Percentiles rank a stretch among this genome's conserved stretches.
Conservation (phyloP, 2,888 invertebrate genomes). For the Chrysopilus asiliformis region DNA sequence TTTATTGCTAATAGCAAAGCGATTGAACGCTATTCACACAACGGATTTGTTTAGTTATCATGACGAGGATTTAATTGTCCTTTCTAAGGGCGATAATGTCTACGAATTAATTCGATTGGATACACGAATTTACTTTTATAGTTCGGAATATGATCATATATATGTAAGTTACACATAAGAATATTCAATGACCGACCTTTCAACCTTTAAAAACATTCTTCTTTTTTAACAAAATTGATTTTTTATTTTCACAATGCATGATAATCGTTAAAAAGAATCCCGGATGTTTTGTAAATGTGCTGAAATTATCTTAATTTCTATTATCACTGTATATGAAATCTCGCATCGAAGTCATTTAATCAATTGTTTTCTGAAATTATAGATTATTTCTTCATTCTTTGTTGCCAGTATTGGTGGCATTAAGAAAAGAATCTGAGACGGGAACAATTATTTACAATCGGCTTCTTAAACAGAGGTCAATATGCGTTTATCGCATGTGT, state of each 20-base stretch:
- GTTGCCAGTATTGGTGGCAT: background rate
- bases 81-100: slow-evolving; percentile 30
- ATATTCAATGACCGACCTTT: slow-evolving; percentile 2
- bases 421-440: background rate
- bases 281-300: too few relatives aligned
- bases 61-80: slow-evolving; percentile 13
- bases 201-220: slow-evolving; percentile 1
- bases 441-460: background rate
- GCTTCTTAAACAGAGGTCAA: slow-evolving; percentile 8
- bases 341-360: too few relatives aligned
- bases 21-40: too few relatives aligned
- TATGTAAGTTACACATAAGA: slow-evolving; percentile 50
- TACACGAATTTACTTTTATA: slow-evolving; percentile 63
- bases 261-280: background rate
- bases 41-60: slow-evolving; percentile 10
- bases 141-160: slow-evolving; percentile 56
- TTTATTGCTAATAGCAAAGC: too few relatives aligned
- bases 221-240: background rate
- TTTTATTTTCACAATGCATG: background rate
- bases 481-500: slow-evolving; percentile 11
- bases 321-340: too few relatives aligned
- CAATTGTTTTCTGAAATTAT: too few relatives aligned
- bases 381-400: too few relatives aligned
- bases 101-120: slow-evolving; percentile 26
- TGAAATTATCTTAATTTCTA: too few relatives aligned